Percentiles rank a stretch among this genome's conserved stretches.
These are phyloP conservation scores for Lepidurus arcticus DNA, from an alignment of 1,140 invertebrate genomes.

Conservation along the genomic window DNA sequence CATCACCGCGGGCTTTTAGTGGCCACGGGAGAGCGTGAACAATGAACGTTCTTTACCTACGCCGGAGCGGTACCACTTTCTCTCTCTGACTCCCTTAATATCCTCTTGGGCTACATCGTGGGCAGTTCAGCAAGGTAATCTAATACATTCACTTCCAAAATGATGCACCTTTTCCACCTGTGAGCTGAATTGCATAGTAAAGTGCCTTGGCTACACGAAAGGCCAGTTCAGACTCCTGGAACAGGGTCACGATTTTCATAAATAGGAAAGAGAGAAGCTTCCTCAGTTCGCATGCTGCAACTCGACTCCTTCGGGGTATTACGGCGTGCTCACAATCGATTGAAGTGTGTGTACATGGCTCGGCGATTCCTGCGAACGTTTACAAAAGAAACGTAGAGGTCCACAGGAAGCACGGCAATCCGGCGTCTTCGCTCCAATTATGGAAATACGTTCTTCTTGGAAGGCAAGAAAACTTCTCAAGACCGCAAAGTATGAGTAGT, in stretches of 20 bases:
- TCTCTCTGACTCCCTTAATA: neutral
- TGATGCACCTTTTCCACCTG: neutral
- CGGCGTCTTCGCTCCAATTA: neutral
- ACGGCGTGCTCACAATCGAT: no score
- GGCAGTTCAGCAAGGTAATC: neutral
- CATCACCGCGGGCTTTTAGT: conserved; percentile 1
- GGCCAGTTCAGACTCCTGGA: neutral
- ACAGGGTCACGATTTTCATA: neutral
- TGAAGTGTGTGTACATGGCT: no score
- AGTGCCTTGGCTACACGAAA: neutral
- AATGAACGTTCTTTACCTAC: neutral
- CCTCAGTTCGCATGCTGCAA: no score
- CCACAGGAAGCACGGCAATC: neutral
- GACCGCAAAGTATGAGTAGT: neutral
- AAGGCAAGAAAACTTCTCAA: neutral
- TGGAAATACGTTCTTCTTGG: neutral
- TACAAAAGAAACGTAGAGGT: neutral
- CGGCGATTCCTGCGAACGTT: neutral
- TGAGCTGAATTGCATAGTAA: neutral
- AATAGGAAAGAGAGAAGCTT: neutral
- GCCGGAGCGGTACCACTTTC: neutral
- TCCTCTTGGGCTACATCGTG: neutral
- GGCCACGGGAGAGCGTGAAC: neutral
- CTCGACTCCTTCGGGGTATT: no score
- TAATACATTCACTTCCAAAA: neutral